Evolutionary conservation across 64 coral and sea anemone genomes (phyloP).

Genomic region (Trachythela sp.): DNA sequence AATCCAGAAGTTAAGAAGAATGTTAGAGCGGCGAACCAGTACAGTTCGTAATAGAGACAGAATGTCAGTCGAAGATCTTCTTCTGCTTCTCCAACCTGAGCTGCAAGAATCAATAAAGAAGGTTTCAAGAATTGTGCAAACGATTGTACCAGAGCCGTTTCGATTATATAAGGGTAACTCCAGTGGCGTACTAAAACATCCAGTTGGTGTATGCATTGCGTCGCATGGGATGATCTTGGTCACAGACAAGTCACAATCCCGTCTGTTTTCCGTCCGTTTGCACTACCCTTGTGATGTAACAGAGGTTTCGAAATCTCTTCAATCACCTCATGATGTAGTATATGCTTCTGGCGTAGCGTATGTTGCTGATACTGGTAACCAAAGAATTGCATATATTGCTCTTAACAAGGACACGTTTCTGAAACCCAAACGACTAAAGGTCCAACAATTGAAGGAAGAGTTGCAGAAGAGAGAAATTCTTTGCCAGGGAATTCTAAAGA

Average conservation of each 20-base stretch:
- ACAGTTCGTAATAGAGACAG: constrained; percentile 41
- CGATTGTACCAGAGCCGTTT: constrained; percentile 36
- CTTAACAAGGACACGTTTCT: too few species aligned
- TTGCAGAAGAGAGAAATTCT: too few species aligned
- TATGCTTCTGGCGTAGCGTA: constrained; percentile 20
- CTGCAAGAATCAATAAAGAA: not conserved
- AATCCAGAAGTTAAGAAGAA: constrained; percentile 3
- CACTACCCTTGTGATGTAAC: constrained; percentile 51
- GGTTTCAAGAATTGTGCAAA: constrained; percentile 49
- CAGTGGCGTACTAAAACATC: constrained; percentile 32
- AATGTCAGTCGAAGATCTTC: constrained; percentile 42
- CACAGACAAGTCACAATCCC: constrained; percentile 29
- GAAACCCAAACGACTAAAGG: too few species aligned
- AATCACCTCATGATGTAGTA: constrained; percentile 26
- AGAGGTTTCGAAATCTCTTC: constrained; percentile 28
- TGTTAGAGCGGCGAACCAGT: not conserved
- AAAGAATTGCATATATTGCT: not conserved
- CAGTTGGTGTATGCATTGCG: constrained; percentile 40
- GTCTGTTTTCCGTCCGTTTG: constrained; percentile 24
- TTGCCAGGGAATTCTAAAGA: too few species aligned
- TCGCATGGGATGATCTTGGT: constrained; percentile 33
- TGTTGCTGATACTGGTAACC: constrained; percentile 44
- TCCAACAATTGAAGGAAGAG: too few species aligned
- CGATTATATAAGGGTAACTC: constrained; percentile 43
- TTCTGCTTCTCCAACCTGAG: constrained; percentile 4